Conservation (phyloP, 2,888 invertebrate species). For the Drosophila histrio region DNA sequence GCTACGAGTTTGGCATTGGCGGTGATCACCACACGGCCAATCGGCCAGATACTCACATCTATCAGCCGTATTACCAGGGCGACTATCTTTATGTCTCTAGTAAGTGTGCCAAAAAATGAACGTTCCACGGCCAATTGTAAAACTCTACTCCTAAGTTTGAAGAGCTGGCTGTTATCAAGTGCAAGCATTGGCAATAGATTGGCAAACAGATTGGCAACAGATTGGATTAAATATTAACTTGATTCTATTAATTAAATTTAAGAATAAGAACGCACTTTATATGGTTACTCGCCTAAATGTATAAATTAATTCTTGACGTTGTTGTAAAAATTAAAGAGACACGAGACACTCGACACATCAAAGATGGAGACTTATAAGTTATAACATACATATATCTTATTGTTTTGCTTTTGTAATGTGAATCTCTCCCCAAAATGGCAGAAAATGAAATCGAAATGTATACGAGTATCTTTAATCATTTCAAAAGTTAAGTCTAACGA, state of each 20-base stretch:
- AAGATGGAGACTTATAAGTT: not conserved
- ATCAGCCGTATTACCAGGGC: constrained; percentile 93
- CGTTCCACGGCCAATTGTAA: constrained; percentile 40
- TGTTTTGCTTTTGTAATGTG: constrained; percentile 18
- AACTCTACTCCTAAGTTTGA: constrained; percentile 40
- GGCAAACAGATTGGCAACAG: constrained; percentile 28
- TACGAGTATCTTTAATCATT: not conserved
- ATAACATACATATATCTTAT: not conserved
- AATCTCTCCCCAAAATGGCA: not conserved
- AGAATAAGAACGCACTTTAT: constrained; percentile 59
- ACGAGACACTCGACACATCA: constrained; percentile 4
- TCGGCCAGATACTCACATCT: constrained; percentile 91
- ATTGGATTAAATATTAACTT: constrained; percentile 10
- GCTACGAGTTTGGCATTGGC: constrained; percentile 83
- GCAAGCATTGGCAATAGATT: constrained; percentile 60
- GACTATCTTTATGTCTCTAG: constrained; percentile 89
- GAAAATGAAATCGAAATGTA: constrained; percentile 15
- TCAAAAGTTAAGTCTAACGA: not conserved
- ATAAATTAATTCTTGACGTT: constrained; percentile 55
- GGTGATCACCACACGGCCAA: constrained; percentile 86
- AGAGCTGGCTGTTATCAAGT: constrained; percentile 67
- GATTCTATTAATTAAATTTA: not conserved
- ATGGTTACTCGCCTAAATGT: constrained; percentile 48
- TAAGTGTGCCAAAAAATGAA: constrained; percentile 86
- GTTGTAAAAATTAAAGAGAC: constrained; percentile 30